Evolutionary conservation across 2,113 vertebrate species (phyloP).

Genomic region (Pseudorasbora parva): DNA sequence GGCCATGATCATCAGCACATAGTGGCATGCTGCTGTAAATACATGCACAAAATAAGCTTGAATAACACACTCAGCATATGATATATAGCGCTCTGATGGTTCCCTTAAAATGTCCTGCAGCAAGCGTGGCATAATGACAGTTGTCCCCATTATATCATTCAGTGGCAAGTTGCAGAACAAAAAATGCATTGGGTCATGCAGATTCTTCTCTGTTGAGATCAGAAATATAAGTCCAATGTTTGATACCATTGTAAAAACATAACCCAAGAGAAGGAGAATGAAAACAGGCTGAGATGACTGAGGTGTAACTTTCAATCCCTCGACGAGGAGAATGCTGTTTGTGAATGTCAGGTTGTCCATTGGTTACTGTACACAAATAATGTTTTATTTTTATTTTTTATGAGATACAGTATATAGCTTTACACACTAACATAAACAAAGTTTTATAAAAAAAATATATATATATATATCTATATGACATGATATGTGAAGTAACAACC

Average conservation of each 20-base stretch:
- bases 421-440: no score
- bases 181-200: neutral
- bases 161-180: neutral
- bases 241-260: neutral
- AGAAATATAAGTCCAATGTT: neutral
- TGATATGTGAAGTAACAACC: neutral
- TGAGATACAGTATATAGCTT: no score
- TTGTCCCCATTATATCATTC: neutral
- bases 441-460: no score
- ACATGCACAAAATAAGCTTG: constrained; percentile 68
- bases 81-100: neutral
- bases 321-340: neutral
- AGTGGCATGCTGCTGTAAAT: neutral
- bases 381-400: no score
- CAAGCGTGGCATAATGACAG: neutral
- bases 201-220: neutral
- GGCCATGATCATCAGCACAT: neutral
- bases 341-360: constrained; percentile 4
- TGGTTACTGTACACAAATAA: neutral
- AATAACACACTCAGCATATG: constrained; percentile 54
- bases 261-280: neutral
- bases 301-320: neutral
- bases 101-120: constrained; percentile 38
- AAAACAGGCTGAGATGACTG: neutral
- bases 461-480: neutral